Evolutionary conservation across 1,140 invertebrate genomes (phyloP).

Genomic region (Andricus grossulariae): DNA sequence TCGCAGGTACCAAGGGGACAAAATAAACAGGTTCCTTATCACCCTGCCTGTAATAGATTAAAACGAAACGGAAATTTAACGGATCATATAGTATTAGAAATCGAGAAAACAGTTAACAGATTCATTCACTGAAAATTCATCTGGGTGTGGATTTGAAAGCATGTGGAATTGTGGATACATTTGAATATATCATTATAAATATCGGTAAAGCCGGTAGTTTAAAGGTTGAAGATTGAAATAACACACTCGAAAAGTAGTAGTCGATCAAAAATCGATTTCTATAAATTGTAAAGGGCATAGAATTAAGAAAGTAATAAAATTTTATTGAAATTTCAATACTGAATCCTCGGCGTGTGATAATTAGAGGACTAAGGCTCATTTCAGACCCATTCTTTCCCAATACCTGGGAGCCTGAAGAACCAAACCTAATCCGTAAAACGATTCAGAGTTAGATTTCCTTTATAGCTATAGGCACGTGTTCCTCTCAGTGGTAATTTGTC

Average conservation of each 20-base stretch:
- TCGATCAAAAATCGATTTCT: background rate
- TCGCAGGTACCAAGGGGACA: background rate
- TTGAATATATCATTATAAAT: background rate
- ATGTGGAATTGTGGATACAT: background rate
- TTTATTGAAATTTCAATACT: background rate
- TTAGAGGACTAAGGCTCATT: background rate
- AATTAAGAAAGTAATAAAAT: background rate
- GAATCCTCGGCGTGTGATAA: background rate
- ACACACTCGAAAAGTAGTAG: background rate
- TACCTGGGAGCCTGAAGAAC: background rate
- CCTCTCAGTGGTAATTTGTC: constrained; percentile 48
- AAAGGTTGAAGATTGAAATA: background rate
- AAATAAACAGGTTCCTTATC: background rate
- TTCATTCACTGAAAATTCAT: background rate
- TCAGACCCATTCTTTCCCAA: background rate
- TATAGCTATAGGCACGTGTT: background rate
- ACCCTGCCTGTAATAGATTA: background rate
- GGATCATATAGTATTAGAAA: constrained; percentile 1
- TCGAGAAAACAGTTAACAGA: background rate
- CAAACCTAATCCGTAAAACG: background rate
- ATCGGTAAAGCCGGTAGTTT: background rate
- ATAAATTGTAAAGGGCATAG: background rate
- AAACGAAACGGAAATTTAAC: constrained; percentile 11
- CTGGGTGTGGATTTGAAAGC: background rate
- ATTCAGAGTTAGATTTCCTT: background rate